Percentiles rank a stretch among this genome's conserved stretches.
phyloP scores from a whole-genome alignment of 64 coral and sea anemone species.

The Dendronephthya gigantea region DNA sequence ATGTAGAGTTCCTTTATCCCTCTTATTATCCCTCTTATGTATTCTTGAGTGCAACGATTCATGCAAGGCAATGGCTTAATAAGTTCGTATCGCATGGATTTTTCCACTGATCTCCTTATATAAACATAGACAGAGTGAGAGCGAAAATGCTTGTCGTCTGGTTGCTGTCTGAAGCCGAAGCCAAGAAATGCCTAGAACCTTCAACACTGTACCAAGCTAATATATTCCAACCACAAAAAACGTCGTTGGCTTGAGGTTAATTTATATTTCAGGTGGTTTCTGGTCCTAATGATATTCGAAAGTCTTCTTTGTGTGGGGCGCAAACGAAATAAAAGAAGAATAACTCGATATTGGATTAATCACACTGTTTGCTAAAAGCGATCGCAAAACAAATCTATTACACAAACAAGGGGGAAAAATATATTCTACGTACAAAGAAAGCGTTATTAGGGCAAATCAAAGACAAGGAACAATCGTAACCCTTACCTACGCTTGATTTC shows the following conservation, averaged over 20 bases:
- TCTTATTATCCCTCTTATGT: too few species aligned
- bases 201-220: background rate
- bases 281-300: background rate
- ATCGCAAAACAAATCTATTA: background rate
- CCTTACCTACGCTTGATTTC: background rate
- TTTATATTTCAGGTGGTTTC: background rate
- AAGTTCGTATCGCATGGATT: too few species aligned
- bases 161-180: too few species aligned
- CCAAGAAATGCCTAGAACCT: too few species aligned
- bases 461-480: background rate
- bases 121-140: too few species aligned
- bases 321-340: background rate
- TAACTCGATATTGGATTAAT: background rate
- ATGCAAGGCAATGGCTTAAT: too few species aligned
- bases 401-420: too few species aligned
- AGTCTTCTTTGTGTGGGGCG: background rate
- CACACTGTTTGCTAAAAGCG: background rate
- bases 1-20: too few species aligned
- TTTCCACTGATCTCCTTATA: too few species aligned
- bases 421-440: background rate
- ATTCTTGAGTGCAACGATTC: too few species aligned
- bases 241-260: background rate
- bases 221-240: background rate
- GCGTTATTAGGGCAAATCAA: background rate
- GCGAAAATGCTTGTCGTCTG: too few species aligned